phyloP scores from a whole-genome alignment of 1,140 invertebrate genomes.

The Papilio machaon region DNA sequence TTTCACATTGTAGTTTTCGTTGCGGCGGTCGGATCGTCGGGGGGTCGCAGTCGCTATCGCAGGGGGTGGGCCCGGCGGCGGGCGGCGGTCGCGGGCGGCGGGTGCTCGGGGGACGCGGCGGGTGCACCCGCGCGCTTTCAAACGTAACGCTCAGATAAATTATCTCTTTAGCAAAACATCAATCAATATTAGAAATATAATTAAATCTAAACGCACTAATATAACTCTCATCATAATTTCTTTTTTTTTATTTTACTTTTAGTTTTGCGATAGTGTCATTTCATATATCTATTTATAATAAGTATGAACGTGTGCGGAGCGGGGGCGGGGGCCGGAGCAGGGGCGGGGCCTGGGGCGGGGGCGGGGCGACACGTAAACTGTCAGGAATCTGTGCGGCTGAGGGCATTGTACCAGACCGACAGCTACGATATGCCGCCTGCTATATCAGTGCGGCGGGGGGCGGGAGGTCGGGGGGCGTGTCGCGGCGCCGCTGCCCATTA shows the following conservation, averaged over 20 bases:
- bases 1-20: conserved; percentile 49
- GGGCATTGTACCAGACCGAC: not conserved
- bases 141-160: conserved; percentile 80
- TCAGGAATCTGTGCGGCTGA: not conserved
- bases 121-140: conserved; percentile 55
- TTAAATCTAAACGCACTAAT: conserved; percentile 81
- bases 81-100: too few relatives aligned
- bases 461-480: not conserved
- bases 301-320: conserved; percentile 58
- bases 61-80: not conserved
- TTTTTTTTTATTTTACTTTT: conserved; percentile 61
- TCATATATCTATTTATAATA: conserved; percentile 69
- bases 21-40: conserved; percentile 51
- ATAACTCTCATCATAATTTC: conserved; percentile 71
- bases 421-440: conserved; percentile 40
- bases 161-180: conserved; percentile 81
- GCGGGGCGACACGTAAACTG: conserved; percentile 41
- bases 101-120: not conserved
- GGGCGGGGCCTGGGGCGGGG: conserved; percentile 45
- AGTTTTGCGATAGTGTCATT: conserved; percentile 69
- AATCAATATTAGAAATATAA: conserved; percentile 81
- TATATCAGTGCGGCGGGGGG: not conserved
- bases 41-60: conserved; percentile 19
- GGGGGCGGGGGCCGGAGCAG: conserved; percentile 57
- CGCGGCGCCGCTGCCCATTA: conserved; percentile 48